These are phyloP conservation scores for Bombus pascuorum DNA, from an alignment of 1,140 invertebrate genomes.

Conservation along the genomic window DNA sequence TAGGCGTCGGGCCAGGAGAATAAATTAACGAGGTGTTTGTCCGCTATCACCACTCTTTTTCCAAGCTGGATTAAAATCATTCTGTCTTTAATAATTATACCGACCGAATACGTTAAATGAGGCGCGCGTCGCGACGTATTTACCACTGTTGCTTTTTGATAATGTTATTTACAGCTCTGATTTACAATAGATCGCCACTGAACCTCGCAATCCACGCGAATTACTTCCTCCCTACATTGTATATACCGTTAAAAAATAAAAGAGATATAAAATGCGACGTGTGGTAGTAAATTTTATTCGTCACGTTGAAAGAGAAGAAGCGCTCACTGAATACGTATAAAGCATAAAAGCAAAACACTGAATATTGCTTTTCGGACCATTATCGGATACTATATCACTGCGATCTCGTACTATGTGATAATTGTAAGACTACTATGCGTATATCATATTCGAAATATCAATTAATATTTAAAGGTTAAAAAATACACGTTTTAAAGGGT, in stretches of 20 bases:
- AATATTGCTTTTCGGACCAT: not conserved
- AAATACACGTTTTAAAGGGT: not conserved
- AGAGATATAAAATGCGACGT: slow-evolving; percentile 1
- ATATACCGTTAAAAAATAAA: not conserved
- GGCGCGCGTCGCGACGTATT: slow-evolving; percentile 42
- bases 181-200: slow-evolving; percentile 36
- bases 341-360: not conserved
- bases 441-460: not conserved
- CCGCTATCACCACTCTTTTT: slow-evolving; percentile 34
- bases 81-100: slow-evolving; percentile 61
- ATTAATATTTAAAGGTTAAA: not conserved
- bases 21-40: slow-evolving; percentile 70
- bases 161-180: slow-evolving; percentile 53
- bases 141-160: slow-evolving; percentile 42
- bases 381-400: not conserved
- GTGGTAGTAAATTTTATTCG: slow-evolving; percentile 13
- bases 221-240: slow-evolving; percentile 38
- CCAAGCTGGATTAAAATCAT: slow-evolving; percentile 57
- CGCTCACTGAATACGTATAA: not conserved
- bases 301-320: not conserved
- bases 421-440: not conserved
- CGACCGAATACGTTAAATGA: slow-evolving; percentile 56
- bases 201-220: slow-evolving; percentile 21
- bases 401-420: not conserved
- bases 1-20: slow-evolving; percentile 44